Conservation (phyloP, 2,797 vertebrate genomes). For the Brachymystax lenok region DNA sequence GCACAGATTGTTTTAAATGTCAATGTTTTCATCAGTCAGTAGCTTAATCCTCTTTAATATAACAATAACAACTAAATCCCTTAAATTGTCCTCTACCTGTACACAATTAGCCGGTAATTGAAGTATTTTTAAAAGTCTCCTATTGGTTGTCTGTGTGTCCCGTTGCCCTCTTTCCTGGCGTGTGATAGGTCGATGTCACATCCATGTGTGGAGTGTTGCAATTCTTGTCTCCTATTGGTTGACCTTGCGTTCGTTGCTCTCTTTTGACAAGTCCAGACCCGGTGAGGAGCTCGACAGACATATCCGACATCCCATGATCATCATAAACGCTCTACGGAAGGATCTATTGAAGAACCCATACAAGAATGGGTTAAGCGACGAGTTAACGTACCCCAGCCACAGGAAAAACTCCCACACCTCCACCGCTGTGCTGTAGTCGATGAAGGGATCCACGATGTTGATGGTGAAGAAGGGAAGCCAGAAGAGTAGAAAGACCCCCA, state of each 20-base stretch:
- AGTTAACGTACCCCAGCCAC: constrained; percentile 84
- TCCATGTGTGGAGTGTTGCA: too few relatives aligned
- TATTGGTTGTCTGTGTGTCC: too few relatives aligned
- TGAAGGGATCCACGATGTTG: constrained; percentile 80
- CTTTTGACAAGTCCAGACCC: constrained; percentile 77
- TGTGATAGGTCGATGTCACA: too few relatives aligned
- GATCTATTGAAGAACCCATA: constrained; percentile 80
- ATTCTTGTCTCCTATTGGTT: constrained; percentile 38
- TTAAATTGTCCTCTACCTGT: not conserved
- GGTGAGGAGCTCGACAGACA: constrained; percentile 68
- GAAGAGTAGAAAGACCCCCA: constrained; percentile 80
- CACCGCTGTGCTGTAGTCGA: constrained; percentile 72
- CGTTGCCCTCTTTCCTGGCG: too few relatives aligned
- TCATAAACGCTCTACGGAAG: constrained; percentile 78
- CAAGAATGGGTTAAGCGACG: constrained; percentile 81
- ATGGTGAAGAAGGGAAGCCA: constrained; percentile 83
- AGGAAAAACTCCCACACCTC: constrained; percentile 77
- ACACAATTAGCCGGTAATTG: not conserved
- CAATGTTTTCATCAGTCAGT: not conserved
- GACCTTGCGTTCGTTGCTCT: constrained; percentile 57
- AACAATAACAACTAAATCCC: not conserved
- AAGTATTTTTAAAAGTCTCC: too few relatives aligned
- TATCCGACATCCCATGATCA: constrained; percentile 78
- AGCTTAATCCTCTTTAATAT: not conserved
- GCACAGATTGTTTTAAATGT: not conserved